A percentile compares a stretch with the other conserved stretches of the same genome.
These are phyloP conservation scores for Leucophenga maculata DNA, from an alignment of 2,888 invertebrate species.

Conservation along the genomic window DNA sequence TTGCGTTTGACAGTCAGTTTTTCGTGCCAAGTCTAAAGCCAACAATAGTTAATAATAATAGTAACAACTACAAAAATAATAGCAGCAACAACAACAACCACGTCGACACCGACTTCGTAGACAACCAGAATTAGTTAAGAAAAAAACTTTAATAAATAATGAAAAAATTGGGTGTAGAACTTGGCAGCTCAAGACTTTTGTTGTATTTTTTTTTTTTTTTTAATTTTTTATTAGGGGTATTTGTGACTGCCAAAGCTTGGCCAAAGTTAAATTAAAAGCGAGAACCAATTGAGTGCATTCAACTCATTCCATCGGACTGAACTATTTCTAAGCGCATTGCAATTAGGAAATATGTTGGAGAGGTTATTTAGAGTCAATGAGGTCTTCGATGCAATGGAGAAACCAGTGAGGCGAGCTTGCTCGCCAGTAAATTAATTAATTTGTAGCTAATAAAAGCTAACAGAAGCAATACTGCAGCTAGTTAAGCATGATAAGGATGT, in stretches of 20 bases:
- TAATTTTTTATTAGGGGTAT: background rate
- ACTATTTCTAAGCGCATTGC: no score
- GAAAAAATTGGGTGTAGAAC: background rate
- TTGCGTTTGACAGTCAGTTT: conserved; percentile 6
- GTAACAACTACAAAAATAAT: conserved; percentile 9
- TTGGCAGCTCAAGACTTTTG: background rate
- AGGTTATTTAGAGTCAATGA: no score
- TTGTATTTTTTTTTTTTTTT: background rate
- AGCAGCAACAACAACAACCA: conserved; percentile 8
- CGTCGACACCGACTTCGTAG: background rate
- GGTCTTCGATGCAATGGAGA: no score
- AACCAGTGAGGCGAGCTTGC: no score
- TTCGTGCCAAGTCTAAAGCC: background rate
- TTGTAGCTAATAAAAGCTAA: no score
- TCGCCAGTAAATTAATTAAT: no score
- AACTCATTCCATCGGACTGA: no score
- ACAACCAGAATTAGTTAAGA: background rate
- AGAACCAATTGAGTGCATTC: no score
- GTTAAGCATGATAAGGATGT: no score
- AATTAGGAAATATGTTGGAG: no score
- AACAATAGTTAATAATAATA: conserved; percentile 8
- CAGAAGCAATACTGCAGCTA: no score
- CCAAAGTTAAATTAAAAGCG: no score
- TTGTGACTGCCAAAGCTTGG: background rate
- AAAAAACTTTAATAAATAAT: background rate